Percentiles rank a stretch among this genome's conserved stretches.
Evolutionary conservation across 1,140 invertebrate genomes (phyloP).

Genomic region (Bombus waltoni): DNA sequence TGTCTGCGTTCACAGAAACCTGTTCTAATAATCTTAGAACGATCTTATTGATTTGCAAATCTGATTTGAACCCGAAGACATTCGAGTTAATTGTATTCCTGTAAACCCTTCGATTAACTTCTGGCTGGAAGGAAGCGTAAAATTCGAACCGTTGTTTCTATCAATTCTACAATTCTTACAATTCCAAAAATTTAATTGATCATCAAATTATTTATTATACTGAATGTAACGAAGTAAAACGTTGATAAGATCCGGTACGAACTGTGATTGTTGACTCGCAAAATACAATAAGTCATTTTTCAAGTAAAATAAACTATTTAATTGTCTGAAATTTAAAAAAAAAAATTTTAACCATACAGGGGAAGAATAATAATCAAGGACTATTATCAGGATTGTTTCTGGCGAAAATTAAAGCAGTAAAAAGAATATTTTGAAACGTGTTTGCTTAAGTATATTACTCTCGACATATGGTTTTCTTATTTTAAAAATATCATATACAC

Average conservation of each 20-base stretch:
- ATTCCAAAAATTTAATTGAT: background rate
- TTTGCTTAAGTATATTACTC: background rate
- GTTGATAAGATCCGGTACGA: background rate
- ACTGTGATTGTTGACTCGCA: background rate
- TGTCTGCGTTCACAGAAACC: slow-evolving; percentile 25
- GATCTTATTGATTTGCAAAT: slow-evolving; percentile 56
- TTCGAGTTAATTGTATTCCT: background rate
- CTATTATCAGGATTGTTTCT: background rate
- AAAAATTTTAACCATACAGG: background rate
- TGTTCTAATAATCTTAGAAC: slow-evolving; percentile 57
- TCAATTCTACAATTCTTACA: background rate
- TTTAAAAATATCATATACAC: background rate
- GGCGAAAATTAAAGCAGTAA: background rate
- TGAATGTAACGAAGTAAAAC: background rate
- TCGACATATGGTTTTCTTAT: background rate
- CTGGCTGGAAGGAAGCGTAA: background rate
- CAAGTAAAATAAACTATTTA: background rate
- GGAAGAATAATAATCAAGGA: background rate
- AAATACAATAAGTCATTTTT: background rate
- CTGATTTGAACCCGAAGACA: slow-evolving; percentile 22
- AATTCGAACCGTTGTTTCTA: background rate
- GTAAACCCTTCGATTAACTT: background rate
- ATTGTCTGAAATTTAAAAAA: background rate
- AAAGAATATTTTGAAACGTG: background rate
- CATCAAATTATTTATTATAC: background rate